These are phyloP conservation scores for Mactra quadrangularis DNA, from an alignment of 1,140 invertebrate species.

Conservation along the genomic window DNA sequence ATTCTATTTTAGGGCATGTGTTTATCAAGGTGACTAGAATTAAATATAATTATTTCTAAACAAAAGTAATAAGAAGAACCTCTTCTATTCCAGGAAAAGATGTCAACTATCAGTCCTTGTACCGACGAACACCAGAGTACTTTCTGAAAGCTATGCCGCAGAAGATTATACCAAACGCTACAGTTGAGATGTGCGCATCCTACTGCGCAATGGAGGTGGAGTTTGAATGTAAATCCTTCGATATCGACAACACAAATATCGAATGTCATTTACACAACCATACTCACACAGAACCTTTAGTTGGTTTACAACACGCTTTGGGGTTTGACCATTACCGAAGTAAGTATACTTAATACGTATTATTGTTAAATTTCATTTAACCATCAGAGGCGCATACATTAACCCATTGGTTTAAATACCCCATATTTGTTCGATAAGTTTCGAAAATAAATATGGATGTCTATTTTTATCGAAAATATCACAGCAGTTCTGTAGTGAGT, in stretches of 20 bases:
- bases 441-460: too few relatives aligned
- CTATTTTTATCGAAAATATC: too few relatives aligned
- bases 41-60: too few relatives aligned
- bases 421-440: too few relatives aligned
- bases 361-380: too few relatives aligned
- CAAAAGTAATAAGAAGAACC: too few relatives aligned
- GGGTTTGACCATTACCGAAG: conserved; percentile 77
- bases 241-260: conserved; percentile 69
- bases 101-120: conserved; percentile 65
- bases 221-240: conserved; percentile 79
- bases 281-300: conserved; percentile 67
- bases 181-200: conserved; percentile 71
- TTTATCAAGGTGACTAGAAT: too few relatives aligned
- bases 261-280: conserved; percentile 74
- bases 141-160: conserved; percentile 67
- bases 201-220: conserved; percentile 69
- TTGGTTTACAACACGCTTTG: conserved; percentile 65
- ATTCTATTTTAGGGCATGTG: too few relatives aligned
- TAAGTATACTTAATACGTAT: conserved; percentile 71
- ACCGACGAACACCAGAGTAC: conserved; percentile 69
- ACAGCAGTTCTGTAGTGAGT: too few relatives aligned
- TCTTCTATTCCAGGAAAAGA: conserved; percentile 3
- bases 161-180: conserved; percentile 65
- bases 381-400: too few relatives aligned
- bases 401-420: too few relatives aligned